phyloP scores from a whole-genome alignment of 2,797 vertebrate species.

The Hemitrygon akajei region DNA sequence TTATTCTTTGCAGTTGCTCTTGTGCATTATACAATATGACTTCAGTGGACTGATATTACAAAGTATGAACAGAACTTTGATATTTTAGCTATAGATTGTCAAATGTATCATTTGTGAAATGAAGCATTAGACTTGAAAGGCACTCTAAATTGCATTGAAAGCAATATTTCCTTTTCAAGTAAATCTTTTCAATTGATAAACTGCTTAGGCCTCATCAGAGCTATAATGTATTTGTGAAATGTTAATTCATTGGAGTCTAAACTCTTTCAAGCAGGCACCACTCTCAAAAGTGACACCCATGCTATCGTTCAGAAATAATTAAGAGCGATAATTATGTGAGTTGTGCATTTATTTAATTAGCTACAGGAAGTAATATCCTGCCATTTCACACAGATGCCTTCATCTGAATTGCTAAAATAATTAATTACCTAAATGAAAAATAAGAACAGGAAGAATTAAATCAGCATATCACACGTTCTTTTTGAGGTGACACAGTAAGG shows the following conservation, averaged over 20 bases:
- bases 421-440: slow-evolving; percentile 37
- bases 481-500: not conserved
- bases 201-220: not conserved
- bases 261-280: not conserved
- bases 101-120: slow-evolving; percentile 15
- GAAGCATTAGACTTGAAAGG: not conserved
- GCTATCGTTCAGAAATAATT: slow-evolving; percentile 33
- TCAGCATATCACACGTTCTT: slow-evolving; percentile 10
- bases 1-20: not conserved
- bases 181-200: slow-evolving; percentile 29
- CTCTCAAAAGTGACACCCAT: slow-evolving; percentile 8
- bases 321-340: slow-evolving; percentile 31
- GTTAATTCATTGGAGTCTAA: slow-evolving; percentile 17
- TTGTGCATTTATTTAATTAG: slow-evolving; percentile 38
- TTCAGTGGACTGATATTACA: not conserved
- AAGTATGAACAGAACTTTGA: not conserved
- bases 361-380: slow-evolving; percentile 36
- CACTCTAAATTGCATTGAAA: not conserved
- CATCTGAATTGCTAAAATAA: slow-evolving; percentile 38
- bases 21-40: not conserved
- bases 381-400: slow-evolving; percentile 37
- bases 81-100: not conserved
- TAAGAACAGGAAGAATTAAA: slow-evolving; percentile 35
- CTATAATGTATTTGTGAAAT: slow-evolving; percentile 5
- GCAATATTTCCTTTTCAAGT: slow-evolving; percentile 21